Base-by-base conservation (phyloP, 2,888 invertebrate genomes). In the Drosophila mulleri region DNA sequence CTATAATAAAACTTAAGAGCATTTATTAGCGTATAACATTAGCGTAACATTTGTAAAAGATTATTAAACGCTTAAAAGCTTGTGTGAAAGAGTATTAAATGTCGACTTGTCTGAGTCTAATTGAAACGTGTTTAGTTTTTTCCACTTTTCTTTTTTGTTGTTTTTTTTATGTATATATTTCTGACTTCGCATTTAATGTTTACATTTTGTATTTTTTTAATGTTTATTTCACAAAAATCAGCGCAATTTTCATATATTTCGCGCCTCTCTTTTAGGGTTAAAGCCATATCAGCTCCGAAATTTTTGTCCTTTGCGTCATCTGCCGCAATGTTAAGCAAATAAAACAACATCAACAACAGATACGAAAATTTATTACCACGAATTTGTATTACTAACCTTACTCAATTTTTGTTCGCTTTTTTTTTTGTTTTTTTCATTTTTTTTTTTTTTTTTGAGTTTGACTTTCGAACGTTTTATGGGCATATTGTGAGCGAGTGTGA, bases 381-480 rank as follows among this genome's bases (percentile, higher is more conserved):
- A 90, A 72, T 83, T 72, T 70, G 69, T 83, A 83, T 84, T 89
- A 90, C 85, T 86, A 89, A 86, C 85, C 85, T 86, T 90, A 86
- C 89, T 82, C 85, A 86, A 86, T 72, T 45, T 45, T 62, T 86
- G 63, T 62, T 78, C 59, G 59, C 63, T 20, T 3, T 29, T 42
- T 56, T 18, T 53, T 20, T 12, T 11, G 18, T 53, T 62, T 86
- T 62, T 26, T n/a, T n/a, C n/a, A n/a, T n/a, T 58, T 44, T 63
- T 74, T 70, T 69, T 64, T 67, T 68, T 60, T 26, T 50, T 66
- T 83, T 82, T 32, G 26, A 73, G 74, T 78, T 73, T 82, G 69
- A 90, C 89, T 90, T 85, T 86, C 90, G 87, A 86, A 75, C 90
- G 59, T 80, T 88, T 89, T 86, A 83, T 86, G 78, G 73, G 45